Evolutionary conservation across 2,888 invertebrate genomes (phyloP).

Genomic region (Ophioninae sp.): DNA sequence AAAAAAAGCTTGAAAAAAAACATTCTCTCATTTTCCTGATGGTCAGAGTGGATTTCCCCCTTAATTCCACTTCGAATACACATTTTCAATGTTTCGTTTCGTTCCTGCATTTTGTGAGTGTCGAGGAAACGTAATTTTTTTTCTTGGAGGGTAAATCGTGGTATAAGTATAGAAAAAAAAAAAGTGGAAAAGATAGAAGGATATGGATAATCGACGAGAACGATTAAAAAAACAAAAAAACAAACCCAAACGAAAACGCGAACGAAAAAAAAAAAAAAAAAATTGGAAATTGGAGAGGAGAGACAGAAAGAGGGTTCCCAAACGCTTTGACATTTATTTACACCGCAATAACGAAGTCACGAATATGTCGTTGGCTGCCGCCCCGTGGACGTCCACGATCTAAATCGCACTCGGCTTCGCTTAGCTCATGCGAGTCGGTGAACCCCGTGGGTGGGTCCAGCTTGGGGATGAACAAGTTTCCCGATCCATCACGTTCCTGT

Average conservation of each 20-base stretch:
- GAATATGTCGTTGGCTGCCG: constrained; percentile 77
- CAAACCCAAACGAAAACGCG: background rate
- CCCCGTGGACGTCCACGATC: constrained; percentile 75
- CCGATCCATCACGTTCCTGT: constrained; percentile 80
- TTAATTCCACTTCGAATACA: constrained; percentile 55
- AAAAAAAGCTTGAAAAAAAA: no score
- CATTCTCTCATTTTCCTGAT: no score
- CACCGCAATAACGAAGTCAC: constrained; percentile 81
- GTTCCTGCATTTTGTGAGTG: constrained; percentile 38
- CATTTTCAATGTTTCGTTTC: constrained; percentile 36
- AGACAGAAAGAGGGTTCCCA: constrained; percentile 15
- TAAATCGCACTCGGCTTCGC: constrained; percentile 84
- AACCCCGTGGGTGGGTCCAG: constrained; percentile 91
- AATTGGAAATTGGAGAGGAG: constrained; percentile 26
- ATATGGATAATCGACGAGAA: constrained; percentile 9
- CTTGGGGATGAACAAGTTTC: constrained; percentile 80
- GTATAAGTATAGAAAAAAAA: background rate
- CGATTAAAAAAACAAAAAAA: constrained; percentile 5
- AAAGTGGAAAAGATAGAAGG: constrained; percentile 18
- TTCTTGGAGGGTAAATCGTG: background rate
- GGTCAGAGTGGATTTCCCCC: no score
- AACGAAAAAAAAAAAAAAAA: constrained; percentile 25
- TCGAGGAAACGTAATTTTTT: background rate
- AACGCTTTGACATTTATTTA: constrained; percentile 74
- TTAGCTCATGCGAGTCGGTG: constrained; percentile 85